These are phyloP conservation scores for Callyntrura guangdongensis DNA, from an alignment of 2,888 invertebrate genomes.

Conservation along the genomic window DNA sequence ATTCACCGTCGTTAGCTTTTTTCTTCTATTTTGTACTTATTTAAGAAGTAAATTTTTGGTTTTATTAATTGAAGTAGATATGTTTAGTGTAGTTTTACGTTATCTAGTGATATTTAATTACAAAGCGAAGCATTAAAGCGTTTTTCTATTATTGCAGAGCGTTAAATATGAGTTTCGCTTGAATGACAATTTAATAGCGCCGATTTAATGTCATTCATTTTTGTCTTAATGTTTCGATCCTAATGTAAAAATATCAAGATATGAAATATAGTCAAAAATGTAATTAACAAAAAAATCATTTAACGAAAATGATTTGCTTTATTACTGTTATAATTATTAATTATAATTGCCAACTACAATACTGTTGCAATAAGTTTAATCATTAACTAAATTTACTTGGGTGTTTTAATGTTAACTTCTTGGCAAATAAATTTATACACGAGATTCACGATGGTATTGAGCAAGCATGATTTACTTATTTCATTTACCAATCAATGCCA, in stretches of 20 bases:
- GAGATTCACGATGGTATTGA: background rate
- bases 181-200: background rate
- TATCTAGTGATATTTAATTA: background rate
- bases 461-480: background rate
- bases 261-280: background rate
- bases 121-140: background rate
- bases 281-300: slow-evolving; percentile 26
- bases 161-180: too few species aligned
- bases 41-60: background rate
- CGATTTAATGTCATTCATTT: background rate
- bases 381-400: background rate
- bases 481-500: slow-evolving; percentile 6
- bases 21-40: slow-evolving; percentile 44
- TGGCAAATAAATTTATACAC: slow-evolving; percentile 33
- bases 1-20: background rate
- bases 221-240: background rate
- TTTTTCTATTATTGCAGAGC: background rate
- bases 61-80: slow-evolving; percentile 1
- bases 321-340: background rate
- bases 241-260: background rate
- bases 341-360: background rate
- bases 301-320: slow-evolving; percentile 20
- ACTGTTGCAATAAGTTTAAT: background rate
- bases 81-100: background rate
- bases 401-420: background rate